A percentile compares a stretch with the other conserved stretches of the same genome.
phyloP scores from a whole-genome alignment of 2,797 vertebrate genomes.

The Distichodus sexfasciatus region DNA sequence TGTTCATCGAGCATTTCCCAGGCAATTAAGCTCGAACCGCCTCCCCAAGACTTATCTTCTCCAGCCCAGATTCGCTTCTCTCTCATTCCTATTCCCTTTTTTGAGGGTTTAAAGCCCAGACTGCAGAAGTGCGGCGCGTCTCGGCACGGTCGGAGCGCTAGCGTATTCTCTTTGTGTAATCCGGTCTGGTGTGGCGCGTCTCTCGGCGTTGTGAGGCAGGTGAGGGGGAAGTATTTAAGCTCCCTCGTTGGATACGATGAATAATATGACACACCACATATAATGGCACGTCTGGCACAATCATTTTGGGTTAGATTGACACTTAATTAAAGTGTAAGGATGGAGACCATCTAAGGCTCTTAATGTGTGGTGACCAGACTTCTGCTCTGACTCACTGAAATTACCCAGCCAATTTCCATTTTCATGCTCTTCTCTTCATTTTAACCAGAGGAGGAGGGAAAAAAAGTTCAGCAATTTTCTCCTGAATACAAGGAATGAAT shows the following conservation, averaged over 20 bases:
- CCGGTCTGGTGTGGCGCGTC: constrained; percentile 18
- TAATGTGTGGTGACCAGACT: constrained; percentile 30
- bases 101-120: too few species aligned
- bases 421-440: constrained; percentile 31
- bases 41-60: constrained; percentile 14
- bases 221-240: constrained; percentile 29
- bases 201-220: constrained; percentile 32
- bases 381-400: constrained; percentile 18
- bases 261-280: constrained; percentile 40
- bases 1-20: constrained; percentile 35
- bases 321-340: constrained; percentile 51
- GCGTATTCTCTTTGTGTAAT: constrained; percentile 26
- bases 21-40: constrained; percentile 26
- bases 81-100: constrained; percentile 22
- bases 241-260: constrained; percentile 32
- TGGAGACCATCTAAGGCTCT: constrained; percentile 27
- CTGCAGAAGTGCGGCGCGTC: constrained; percentile 19
- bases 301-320: constrained; percentile 44
- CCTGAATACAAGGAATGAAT: constrained; percentile 27
- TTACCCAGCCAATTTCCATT: constrained; percentile 34
- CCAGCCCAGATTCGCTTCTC: background rate
- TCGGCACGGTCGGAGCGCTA: constrained; percentile 14
- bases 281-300: constrained; percentile 46
- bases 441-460: constrained; percentile 9
- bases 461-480: constrained; percentile 13